phyloP scores from a whole-genome alignment of 2,113 vertebrate genomes.

The Dendropsophus ebraccatus region DNA sequence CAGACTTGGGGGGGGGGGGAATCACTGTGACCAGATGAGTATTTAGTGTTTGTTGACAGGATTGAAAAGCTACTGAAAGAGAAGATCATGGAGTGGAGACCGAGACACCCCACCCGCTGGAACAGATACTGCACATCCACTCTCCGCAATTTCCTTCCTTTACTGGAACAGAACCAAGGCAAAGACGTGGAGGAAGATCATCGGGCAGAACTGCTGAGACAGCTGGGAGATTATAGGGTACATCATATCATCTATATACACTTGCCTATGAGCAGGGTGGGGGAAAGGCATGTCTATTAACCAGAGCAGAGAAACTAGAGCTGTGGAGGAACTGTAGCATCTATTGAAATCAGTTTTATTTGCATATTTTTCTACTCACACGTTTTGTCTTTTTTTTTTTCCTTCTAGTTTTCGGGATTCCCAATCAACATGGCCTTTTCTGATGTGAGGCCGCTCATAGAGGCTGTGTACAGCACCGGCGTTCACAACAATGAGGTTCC shows the following conservation, averaged over 20 bases:
- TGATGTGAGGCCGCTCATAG: constrained; percentile 85
- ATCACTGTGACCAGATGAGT: not conserved
- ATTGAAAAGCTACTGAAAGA: constrained; percentile 94
- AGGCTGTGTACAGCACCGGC: constrained; percentile 90
- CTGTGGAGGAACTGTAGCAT: too few relatives aligned
- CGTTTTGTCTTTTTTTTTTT: not conserved
- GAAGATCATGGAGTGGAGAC: constrained; percentile 97
- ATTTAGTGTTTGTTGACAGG: constrained; percentile 66
- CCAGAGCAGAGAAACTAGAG: too few relatives aligned
- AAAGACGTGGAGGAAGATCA: constrained; percentile 84
- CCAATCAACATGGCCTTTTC: constrained; percentile 91
- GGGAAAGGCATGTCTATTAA: too few relatives aligned
- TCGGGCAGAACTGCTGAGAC: constrained; percentile 82
- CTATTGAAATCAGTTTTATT: too few relatives aligned
- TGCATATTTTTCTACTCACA: too few relatives aligned
- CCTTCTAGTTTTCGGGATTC: constrained; percentile 89
- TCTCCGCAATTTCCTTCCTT: constrained; percentile 87
- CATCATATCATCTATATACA: not conserved
- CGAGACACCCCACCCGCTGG: constrained; percentile 92
- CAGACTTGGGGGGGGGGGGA: too few relatives aligned
- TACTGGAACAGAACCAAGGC: constrained; percentile 84
- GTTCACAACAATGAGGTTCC: constrained; percentile 85
- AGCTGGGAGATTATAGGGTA: constrained; percentile 92
- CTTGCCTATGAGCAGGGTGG: not conserved
- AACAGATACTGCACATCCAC: constrained; percentile 89